Evolutionary conservation across 2,888 invertebrate genomes (phyloP), one percentile per base, ranked within the genome.

Genomic region (Drosophila borborema): DNA sequence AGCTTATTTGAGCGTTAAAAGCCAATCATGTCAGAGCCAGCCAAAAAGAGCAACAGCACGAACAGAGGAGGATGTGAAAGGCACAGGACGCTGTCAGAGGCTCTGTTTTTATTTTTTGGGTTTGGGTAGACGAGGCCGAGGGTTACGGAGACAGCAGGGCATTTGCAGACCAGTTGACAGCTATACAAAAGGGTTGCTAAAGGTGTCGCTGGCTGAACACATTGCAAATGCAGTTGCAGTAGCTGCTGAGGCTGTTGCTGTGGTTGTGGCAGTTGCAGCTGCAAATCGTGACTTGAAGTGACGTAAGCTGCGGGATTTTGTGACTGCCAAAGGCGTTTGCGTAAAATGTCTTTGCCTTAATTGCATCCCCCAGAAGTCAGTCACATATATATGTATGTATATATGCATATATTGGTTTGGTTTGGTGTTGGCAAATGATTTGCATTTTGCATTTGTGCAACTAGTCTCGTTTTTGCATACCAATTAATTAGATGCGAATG

Each of bases 1-100:
- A 92, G 92, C 92, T 92, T 92, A 93, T 92, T 93, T 92, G 91
- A 92, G 92, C 92, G 93, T 93, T 93, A 93, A 92, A 92, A 92
- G 93, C 93, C 92, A 93, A 93, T 92, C 89, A 83, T 84, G 89
- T 90, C 87, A 83, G 80, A 64, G 68, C 60, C 67, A 68, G 59
- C 76, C 70, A 23, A 79, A 86, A 86, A 81, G 81, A 71, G 87
- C 88, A 87, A 84, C 60, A 64, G 58, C 72, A 68, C 41, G 41
- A 41, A 8, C 55, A 43, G 43, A 54, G 60, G 28, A 34, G 60
- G 28, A 34, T 49, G 41, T 46, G 16, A 60, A 58, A 23, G 49
- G 40, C 34, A 56, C 64, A 61, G 61, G 55, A 69, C 64, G 16
- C 58, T 45, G 72, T 31, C 38, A 16, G 43, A 49, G 49, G 43